phyloP scores from a whole-genome alignment of 2,113 vertebrate species.

The Platysternon megacephalum region DNA sequence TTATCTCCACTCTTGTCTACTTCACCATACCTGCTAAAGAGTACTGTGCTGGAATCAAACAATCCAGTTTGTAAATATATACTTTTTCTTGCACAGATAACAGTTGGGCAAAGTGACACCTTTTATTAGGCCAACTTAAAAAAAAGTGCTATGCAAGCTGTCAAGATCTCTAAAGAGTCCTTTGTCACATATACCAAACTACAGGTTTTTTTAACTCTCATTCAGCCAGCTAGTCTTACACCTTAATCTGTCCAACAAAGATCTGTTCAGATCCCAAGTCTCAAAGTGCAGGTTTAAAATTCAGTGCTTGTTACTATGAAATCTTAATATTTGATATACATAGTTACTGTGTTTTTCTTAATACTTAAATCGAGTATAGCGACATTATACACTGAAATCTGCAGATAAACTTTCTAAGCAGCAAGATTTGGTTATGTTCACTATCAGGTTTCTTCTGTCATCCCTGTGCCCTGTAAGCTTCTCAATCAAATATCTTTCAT shows the following conservation, averaged over 20 bases:
- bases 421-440: not conserved
- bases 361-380: not conserved
- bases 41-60: not conserved
- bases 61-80: not conserved
- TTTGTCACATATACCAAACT: not conserved
- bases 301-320: not conserved
- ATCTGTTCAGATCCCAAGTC: not conserved
- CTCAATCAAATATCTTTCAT: not conserved
- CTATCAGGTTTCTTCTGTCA: not conserved
- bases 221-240: not conserved
- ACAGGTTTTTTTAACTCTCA: not conserved
- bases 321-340: not conserved
- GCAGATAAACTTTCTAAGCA: too few relatives aligned
- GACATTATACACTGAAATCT: not conserved
- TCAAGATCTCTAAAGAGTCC: not conserved
- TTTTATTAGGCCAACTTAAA: not conserved
- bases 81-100: not conserved
- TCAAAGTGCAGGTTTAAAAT: not conserved
- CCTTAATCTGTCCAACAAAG: not conserved
- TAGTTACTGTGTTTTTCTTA: not conserved
- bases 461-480: not conserved
- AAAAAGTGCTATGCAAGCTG: not conserved
- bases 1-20: not conserved
- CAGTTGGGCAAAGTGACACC: not conserved
- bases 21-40: not conserved